Conservation (phyloP, 37 sponge, comb jelly and placozoan species). For the Diacarnus erythraeanus region DNA sequence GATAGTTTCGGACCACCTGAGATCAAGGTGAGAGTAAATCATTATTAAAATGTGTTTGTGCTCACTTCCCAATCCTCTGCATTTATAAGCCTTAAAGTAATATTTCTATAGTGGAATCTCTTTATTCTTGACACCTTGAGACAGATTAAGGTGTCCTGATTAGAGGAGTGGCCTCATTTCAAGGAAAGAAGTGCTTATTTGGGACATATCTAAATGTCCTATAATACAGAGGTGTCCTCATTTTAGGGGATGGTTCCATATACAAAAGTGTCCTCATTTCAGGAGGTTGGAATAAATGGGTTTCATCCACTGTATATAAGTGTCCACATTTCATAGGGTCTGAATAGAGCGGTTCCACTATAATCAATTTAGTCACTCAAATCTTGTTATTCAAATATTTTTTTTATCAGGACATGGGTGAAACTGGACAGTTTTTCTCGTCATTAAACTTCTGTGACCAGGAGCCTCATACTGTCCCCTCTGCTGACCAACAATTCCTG, state of each 20-base stretch:
- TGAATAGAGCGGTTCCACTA: not conserved
- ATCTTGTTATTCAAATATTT: not conserved
- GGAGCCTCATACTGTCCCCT: not conserved
- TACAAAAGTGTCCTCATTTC: not conserved
- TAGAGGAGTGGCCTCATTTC: no score
- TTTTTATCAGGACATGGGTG: not conserved
- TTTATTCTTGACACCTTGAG: no score
- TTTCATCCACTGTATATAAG: no score
- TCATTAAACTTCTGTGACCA: not conserved
- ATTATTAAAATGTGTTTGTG: not conserved
- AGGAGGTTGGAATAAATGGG: not conserved
- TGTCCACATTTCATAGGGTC: not conserved
- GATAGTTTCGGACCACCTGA: constrained; percentile 7
- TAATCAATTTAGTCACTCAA: no score
- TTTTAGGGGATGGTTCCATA: not conserved
- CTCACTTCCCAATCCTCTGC: no score
- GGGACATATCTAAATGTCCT: no score
- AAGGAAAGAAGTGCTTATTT: not conserved
- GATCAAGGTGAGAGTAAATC: not conserved
- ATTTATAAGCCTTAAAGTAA: no score
- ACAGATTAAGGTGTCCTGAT: no score
- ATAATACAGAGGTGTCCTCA: not conserved
- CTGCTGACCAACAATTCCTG: not conserved
- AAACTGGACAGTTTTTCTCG: not conserved
- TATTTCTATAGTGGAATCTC: no score